Percentiles rank a stretch among this genome's conserved stretches.
Conservation (phyloP, 2,888 invertebrate genomes). For the Macaria liturata region DNA sequence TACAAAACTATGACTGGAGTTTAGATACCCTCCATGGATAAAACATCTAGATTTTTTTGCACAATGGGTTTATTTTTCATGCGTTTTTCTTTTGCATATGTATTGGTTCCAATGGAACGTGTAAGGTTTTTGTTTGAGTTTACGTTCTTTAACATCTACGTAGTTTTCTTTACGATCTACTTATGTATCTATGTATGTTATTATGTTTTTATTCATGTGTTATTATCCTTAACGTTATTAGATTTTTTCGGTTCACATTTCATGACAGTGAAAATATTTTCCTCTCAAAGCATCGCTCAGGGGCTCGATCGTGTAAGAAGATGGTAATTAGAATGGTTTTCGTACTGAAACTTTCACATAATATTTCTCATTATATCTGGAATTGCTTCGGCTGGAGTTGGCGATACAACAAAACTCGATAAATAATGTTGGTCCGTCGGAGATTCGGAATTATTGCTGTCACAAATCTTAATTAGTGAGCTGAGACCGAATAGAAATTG, state of each 20-base stretch:
- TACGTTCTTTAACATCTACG: constrained; percentile 23
- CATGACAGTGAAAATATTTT: constrained; percentile 26
- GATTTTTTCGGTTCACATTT: constrained; percentile 5
- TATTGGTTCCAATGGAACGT: constrained; percentile 29
- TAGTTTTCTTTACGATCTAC: constrained; percentile 11
- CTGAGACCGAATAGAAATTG: constrained; percentile 6
- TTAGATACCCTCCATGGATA: constrained; percentile 32
- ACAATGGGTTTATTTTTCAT: constrained; percentile 28
- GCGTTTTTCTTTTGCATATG: constrained; percentile 29
- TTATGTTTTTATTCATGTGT: constrained; percentile 2
- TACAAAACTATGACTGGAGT: constrained; percentile 34
- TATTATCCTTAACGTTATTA: constrained; percentile 1
- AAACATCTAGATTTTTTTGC: constrained; percentile 35
- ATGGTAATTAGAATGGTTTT: constrained; percentile 21
- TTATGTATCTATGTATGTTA: constrained; percentile 16
- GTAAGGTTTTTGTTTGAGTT: constrained; percentile 29
- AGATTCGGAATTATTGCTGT: constrained; percentile 7
- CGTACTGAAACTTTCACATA: constrained; percentile 1
- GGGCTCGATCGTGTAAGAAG: constrained; percentile 19
- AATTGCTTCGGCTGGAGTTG: background rate
- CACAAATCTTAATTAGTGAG: constrained; percentile 13
- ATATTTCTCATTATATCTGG: background rate
- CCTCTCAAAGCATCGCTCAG: constrained; percentile 23
- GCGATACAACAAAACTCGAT: background rate
- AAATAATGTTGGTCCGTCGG: constrained; percentile 5